Conservation (phyloP, 2,113 vertebrate genomes). For the Mesoclemmys tuberculata region DNA sequence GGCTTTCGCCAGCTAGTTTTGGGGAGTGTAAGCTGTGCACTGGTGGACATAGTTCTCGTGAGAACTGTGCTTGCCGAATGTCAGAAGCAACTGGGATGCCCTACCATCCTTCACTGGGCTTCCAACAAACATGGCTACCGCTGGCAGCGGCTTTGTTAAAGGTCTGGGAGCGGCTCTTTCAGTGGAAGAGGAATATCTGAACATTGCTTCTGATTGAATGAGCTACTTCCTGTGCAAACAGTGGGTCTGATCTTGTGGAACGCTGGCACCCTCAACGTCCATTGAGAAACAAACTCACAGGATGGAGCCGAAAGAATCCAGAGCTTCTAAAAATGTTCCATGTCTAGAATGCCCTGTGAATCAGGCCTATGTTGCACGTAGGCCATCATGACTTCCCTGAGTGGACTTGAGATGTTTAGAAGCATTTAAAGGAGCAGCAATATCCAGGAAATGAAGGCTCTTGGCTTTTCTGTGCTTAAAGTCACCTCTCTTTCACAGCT, state of each 20-base stretch:
- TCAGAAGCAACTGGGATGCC: neutral
- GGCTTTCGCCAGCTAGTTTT: neutral
- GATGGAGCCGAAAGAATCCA: neutral
- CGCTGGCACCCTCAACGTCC: neutral
- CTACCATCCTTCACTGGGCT: neutral
- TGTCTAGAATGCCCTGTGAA: neutral
- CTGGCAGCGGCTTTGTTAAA: neutral
- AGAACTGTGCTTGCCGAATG: constrained; percentile 6
- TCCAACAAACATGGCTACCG: neutral
- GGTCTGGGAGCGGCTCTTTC: neutral
- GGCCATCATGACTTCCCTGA: neutral
- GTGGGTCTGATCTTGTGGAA: neutral
- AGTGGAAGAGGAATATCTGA: neutral
- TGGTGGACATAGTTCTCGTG: neutral
- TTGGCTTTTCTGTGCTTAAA: neutral
- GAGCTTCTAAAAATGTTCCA: neutral
- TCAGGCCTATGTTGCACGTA: neutral
- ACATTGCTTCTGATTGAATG: neutral
- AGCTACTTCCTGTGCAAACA: neutral
- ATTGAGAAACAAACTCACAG: neutral
- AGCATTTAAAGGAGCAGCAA: neutral
- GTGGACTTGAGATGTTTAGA: neutral
- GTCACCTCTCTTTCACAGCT: neutral
- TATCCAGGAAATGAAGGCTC: neutral
- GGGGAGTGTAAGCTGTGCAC: neutral